Percentiles rank a stretch among this genome's conserved stretches.
Evolutionary conservation across 2,888 invertebrate species (phyloP).

Genomic region (Tipula confusa): DNA sequence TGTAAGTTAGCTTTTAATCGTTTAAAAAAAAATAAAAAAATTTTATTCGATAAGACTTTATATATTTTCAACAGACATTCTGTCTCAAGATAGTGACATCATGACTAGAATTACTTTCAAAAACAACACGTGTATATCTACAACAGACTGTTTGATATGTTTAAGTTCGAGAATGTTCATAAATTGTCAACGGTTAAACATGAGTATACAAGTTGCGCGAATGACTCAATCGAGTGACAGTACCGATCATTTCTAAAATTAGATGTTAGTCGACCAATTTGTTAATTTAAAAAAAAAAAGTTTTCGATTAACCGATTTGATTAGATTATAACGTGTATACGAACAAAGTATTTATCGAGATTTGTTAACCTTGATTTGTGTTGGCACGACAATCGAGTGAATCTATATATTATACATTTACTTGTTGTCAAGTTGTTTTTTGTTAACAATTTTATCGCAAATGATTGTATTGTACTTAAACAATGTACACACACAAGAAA

Average conservation of each 20-base stretch:
- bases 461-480: neutral
- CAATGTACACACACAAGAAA: neutral
- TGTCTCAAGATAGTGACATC: slow-evolving; percentile 9
- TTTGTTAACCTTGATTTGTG: neutral
- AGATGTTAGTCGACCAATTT: neutral
- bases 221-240: neutral
- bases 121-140: neutral
- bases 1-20: neutral
- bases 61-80: neutral
- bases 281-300: neutral
- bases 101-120: neutral
- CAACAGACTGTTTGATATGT: neutral
- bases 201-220: neutral
- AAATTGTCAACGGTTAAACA: too few relatives aligned
- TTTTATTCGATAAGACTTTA: neutral
- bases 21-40: too few relatives aligned
- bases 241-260: neutral
- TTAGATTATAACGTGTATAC: neutral
- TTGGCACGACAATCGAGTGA: neutral
- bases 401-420: too few relatives aligned
- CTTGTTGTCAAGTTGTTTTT: neutral
- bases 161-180: neutral
- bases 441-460: neutral
- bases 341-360: neutral
- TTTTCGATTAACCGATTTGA: neutral